These are phyloP conservation scores for Cyclophora punctaria DNA, from an alignment of 2,888 invertebrate genomes.

Conservation along the genomic window DNA sequence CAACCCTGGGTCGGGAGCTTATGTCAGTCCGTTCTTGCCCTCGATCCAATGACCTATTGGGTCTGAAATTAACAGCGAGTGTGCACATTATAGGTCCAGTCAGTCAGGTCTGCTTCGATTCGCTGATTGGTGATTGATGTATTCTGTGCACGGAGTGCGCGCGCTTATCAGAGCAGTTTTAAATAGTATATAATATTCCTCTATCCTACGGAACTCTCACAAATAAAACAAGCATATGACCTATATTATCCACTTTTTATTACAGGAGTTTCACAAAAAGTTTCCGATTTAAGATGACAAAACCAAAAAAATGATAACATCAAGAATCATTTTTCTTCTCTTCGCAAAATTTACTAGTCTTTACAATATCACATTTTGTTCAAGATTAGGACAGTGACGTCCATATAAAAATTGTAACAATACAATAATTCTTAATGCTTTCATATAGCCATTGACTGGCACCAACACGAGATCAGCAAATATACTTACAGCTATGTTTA, in stretches of 20 bases:
- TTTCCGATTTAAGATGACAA: slow-evolving; percentile 67
- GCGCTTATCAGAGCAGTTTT: too few species aligned
- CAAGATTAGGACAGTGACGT: slow-evolving; percentile 69
- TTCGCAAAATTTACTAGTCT: slow-evolving; percentile 64
- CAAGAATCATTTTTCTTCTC: slow-evolving; percentile 65
- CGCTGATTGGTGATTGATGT: too few species aligned
- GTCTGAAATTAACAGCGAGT: too few species aligned
- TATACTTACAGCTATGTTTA: slow-evolving; percentile 59
- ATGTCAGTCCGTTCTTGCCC: too few species aligned
- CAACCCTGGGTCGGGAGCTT: too few species aligned
- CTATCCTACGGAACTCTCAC: too few species aligned
- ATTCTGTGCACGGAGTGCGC: too few species aligned
- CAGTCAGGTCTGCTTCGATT: too few species aligned
- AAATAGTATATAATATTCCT: too few species aligned
- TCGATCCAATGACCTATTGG: too few species aligned
- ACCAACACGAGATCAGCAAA: slow-evolving; percentile 70
- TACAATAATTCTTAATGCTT: slow-evolving; percentile 74
- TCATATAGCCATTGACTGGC: slow-evolving; percentile 63
- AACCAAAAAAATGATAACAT: slow-evolving; percentile 73
- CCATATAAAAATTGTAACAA: slow-evolving; percentile 67
- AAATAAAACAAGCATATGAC: slow-evolving; percentile 11
- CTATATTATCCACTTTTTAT: slow-evolving; percentile 45
- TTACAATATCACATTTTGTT: slow-evolving; percentile 73
- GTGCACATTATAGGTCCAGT: too few species aligned
- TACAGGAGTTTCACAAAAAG: slow-evolving; percentile 71